These are phyloP conservation scores for Drosophila cognata DNA, from an alignment of 2,888 invertebrate species.

Conservation along the genomic window DNA sequence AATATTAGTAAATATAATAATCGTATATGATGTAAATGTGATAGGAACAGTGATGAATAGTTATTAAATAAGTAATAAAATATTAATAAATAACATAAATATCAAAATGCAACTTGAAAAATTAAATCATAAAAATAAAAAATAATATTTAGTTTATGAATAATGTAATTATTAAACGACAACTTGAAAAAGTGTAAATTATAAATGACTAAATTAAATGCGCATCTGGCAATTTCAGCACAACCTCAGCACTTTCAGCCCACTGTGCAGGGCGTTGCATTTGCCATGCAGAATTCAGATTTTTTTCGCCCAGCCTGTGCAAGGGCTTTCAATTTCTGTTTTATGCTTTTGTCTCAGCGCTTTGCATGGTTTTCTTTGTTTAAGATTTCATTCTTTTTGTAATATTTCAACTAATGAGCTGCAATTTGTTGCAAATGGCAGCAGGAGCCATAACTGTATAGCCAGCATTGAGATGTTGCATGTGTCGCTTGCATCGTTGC, in stretches of 20 bases:
- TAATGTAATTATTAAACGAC: too few relatives aligned
- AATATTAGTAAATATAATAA: background rate
- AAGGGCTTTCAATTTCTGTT: slow-evolving; percentile 55
- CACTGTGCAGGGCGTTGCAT: slow-evolving; percentile 54
- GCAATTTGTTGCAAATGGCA: slow-evolving; percentile 76
- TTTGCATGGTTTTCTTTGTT: slow-evolving; percentile 27
- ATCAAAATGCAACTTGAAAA: background rate
- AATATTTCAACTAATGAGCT: slow-evolving; percentile 73
- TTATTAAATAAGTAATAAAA: too few relatives aligned
- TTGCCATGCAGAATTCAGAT: slow-evolving; percentile 54
- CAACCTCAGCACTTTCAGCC: background rate
- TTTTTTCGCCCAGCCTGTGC: slow-evolving; percentile 7
- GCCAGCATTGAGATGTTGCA: slow-evolving; percentile 44
- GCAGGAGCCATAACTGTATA: slow-evolving; percentile 3
- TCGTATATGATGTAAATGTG: too few relatives aligned
- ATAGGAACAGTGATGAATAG: too few relatives aligned
- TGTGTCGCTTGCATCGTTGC: slow-evolving; percentile 50
- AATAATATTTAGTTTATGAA: too few relatives aligned
- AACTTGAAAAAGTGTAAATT: too few relatives aligned
- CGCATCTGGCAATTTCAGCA: background rate
- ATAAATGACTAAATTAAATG: background rate
- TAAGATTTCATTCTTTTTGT: slow-evolving; percentile 1
- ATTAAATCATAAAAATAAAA: background rate
- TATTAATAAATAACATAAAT: background rate
- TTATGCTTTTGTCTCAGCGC: slow-evolving; percentile 63